These are phyloP conservation scores for Scolopax mira DNA, from an alignment of 2,113 vertebrate species.

Conservation along the genomic window DNA sequence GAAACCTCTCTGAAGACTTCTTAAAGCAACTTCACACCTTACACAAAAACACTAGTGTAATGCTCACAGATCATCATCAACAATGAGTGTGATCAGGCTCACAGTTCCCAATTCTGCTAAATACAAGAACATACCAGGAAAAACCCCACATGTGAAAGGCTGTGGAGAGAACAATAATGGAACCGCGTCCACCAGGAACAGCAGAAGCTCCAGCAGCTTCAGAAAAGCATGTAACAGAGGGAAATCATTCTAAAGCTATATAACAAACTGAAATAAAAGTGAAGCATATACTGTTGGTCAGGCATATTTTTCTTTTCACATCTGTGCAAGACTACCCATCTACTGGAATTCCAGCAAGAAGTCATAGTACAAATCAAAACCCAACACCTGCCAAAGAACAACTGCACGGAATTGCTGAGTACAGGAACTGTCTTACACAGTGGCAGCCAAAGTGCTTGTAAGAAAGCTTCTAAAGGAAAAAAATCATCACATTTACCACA, in stretches of 20 bases:
- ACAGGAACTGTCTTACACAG: neutral
- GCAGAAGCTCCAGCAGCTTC: neutral
- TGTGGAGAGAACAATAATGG: neutral
- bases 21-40: neutral
- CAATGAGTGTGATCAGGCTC: neutral
- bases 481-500: neutral
- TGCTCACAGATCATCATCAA: neutral
- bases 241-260: neutral
- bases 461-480: neutral
- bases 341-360: neutral
- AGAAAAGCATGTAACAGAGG: fast-evolving
- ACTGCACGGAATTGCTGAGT: neutral
- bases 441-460: neutral
- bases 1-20: neutral
- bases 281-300: neutral
- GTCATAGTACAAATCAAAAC: neutral
- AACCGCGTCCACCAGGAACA: neutral
- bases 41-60: neutral
- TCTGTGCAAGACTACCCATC: neutral
- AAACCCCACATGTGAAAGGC: neutral
- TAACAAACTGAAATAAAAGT: neutral
- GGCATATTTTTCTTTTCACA: neutral
- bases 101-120: neutral
- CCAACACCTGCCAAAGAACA: neutral
- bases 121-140: neutral